Evolutionary conservation across 2,888 invertebrate genomes (phyloP).

Genomic region (Candidula unifasciata): DNA sequence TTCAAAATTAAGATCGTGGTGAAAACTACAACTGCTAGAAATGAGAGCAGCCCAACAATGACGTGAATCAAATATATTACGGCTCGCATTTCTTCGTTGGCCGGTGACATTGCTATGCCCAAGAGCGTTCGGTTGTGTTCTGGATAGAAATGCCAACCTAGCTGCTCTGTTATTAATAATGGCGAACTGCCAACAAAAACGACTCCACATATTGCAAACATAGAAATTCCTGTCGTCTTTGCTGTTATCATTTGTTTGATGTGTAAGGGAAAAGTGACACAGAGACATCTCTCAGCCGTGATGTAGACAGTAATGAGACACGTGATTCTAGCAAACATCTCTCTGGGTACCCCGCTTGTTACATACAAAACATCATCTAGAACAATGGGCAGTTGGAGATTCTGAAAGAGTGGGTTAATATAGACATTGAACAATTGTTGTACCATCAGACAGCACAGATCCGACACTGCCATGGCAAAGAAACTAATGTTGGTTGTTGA

Average conservation of each 20-base stretch:
- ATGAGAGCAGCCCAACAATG: not conserved
- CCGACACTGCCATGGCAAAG: not conserved
- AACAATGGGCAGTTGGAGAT: not conserved
- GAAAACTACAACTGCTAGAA: not conserved
- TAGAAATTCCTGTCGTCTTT: not conserved
- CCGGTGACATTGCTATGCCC: not conserved
- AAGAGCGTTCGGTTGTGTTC: not conserved
- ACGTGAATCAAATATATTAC: not conserved
- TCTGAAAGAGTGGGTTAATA: not conserved
- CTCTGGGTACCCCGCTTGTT: not conserved
- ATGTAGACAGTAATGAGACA: not conserved
- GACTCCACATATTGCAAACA: not conserved
- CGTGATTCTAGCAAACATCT: not conserved
- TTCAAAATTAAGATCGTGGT: not conserved
- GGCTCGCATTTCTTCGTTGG: too few relatives aligned
- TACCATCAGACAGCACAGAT: not conserved
- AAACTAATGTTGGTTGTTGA: slow-evolving; percentile 6
- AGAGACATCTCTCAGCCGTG: not conserved
- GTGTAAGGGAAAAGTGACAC: not conserved
- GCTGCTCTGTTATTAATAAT: not conserved
- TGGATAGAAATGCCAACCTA: not conserved
- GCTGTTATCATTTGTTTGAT: not conserved
- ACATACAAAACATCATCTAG: not conserved
- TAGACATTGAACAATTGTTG: not conserved
- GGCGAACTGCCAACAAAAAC: not conserved